A percentile compares a stretch with the other conserved stretches of the same genome.
Conservation (phyloP, 2,113 vertebrate species). For the Tragelaphus imberbis region DNA sequence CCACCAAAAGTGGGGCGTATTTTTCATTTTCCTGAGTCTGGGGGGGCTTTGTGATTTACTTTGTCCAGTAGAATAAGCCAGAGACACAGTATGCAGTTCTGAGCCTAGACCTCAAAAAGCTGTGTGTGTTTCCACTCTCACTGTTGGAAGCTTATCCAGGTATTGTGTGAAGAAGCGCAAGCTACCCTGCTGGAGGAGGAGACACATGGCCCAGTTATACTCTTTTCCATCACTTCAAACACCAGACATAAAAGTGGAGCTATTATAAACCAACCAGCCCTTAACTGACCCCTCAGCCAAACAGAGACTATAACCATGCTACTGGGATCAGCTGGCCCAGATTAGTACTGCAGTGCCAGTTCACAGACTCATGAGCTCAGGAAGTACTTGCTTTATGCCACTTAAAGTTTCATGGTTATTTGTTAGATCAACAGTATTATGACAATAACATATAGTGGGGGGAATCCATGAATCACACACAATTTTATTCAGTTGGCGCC, state of each 20-base stretch:
- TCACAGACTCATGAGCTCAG: not conserved
- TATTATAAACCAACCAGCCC: not conserved
- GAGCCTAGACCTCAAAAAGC: not conserved
- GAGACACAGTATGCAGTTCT: not conserved
- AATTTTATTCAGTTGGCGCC: not conserved
- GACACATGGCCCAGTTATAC: not conserved
- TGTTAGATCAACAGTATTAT: not conserved
- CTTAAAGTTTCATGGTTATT: not conserved
- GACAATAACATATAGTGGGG: not conserved
- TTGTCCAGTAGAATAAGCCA: not conserved
- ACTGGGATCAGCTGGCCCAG: not conserved
- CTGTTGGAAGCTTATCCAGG: not conserved
- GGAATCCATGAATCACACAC: not conserved
- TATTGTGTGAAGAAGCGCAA: not conserved
- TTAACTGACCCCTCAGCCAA: not conserved
- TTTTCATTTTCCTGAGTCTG: not conserved
- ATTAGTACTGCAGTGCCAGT: not conserved
- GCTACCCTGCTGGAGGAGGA: not conserved
- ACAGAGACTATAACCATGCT: not conserved
- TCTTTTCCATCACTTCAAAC: not conserved
- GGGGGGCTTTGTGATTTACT: not conserved
- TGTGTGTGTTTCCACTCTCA: not conserved
- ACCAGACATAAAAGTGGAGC: not conserved
- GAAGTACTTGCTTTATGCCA: not conserved
- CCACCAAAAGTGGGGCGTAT: not conserved